Base-by-base conservation (phyloP, 1,140 invertebrate genomes). In the Bactericera cockerelli region DNA sequence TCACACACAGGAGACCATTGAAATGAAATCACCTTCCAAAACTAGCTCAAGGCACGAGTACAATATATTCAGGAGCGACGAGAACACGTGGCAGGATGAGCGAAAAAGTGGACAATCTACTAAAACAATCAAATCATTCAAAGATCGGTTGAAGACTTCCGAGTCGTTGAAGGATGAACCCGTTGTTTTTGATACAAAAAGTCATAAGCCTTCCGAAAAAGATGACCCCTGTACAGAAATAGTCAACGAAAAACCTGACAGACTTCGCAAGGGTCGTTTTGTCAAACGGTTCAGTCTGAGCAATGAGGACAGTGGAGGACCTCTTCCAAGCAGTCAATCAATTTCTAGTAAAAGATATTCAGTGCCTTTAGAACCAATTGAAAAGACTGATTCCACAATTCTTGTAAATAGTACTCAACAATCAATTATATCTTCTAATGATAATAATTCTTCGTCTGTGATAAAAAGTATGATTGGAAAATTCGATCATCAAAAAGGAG, bases 71-170 rank as follows among this genome's bases (percentile, higher is more conserved):
- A 3, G 16, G 4, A 53, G 24, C 49, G 49, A 24, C 11, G 49
- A 24, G 11, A 53, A 3, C 4, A n/a, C 4, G 14, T 19, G 49
- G 49, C 16, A 11, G 24, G 14, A 2, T 14, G 55, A 56, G 24
- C 24, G 11, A 24, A 14, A 14, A 4, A 24, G n/a, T 24, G 49
- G 31, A 2, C 54, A 62, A 26, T 56, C 36, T 55, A 59, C 38
- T 14, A 39, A 42, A 58, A 21, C 59, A 55, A 11, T 54, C 59
- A 42, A 59, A 38, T 13, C 57, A 63, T 55, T n/a, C 56, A 61
- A 10, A 60, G 61, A 58, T 36, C 61, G 21, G 59, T 61, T 28
- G 57, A 59, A 13, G 56, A 57, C 2, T 59, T 63, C 1, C 39
- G n/a, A n/a, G n/a, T n/a, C n/a, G n/a, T n/a, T n/a, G n/a, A n/a